Evolutionary conservation across 2,113 vertebrate genomes (phyloP).

Genomic region (Phrynosoma blainvillii): DNA sequence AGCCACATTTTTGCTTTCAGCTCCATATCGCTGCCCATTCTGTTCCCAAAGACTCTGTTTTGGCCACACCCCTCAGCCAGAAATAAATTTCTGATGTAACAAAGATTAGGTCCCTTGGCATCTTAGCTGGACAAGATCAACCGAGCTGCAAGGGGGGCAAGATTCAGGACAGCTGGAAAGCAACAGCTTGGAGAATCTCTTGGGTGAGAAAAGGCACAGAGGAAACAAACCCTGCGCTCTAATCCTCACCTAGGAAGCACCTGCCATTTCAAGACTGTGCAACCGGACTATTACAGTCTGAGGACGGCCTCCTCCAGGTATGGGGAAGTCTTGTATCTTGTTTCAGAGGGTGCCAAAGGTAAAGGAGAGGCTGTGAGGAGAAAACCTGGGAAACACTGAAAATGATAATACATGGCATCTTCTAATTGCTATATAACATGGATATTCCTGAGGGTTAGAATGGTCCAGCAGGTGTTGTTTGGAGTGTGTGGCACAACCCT

Average conservation of each 20-base stretch:
- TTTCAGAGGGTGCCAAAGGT: rapidly evolving
- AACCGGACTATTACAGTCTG: neutral
- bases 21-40: constrained; percentile 45
- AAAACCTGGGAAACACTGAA: neutral
- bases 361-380: neutral
- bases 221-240: neutral
- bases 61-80: constrained; percentile 72
- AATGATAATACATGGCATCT: neutral
- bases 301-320: constrained; percentile 36
- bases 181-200: neutral
- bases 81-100: constrained; percentile 76
- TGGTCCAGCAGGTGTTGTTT: neutral
- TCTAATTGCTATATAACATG: neutral
- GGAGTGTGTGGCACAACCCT: neutral
- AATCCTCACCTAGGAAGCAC: constrained; percentile 20
- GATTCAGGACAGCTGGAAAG: constrained; percentile 21
- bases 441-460: neutral
- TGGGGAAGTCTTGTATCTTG: neutral
- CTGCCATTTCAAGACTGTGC: neutral
- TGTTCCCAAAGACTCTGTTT: constrained; percentile 13
- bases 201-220: neutral
- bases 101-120: constrained; percentile 50
- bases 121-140: constrained; percentile 45
- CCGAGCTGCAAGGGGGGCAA: constrained; percentile 1
- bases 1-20: constrained; percentile 20